Evolutionary conservation across 2,888 invertebrate genomes (phyloP).

Genomic region (Luffia ferchaultella): DNA sequence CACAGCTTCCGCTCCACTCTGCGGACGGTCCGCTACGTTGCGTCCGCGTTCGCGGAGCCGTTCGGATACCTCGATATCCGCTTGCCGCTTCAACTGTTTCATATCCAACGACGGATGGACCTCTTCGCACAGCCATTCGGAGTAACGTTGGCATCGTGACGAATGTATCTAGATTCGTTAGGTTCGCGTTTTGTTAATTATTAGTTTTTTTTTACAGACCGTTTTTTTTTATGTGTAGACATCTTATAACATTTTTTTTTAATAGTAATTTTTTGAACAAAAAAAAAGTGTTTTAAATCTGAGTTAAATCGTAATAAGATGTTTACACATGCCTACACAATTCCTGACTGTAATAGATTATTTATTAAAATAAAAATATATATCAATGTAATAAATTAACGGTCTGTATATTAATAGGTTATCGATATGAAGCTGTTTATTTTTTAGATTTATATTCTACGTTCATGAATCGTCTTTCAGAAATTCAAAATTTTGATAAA

Average conservation of each 20-base stretch:
- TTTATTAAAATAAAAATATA: not conserved
- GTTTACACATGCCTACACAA: no score
- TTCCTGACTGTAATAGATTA: no score
- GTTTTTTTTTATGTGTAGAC: no score
- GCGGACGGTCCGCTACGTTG: conserved; percentile 28
- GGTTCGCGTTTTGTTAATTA: conserved; percentile 4
- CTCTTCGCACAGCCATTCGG: conserved; percentile 83
- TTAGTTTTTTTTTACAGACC: not conserved
- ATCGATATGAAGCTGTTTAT: not conserved
- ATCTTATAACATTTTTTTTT: not conserved
- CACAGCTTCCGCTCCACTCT: conserved; percentile 75
- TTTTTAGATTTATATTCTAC: not conserved
- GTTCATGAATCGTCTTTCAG: not conserved
- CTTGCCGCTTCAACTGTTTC: conserved; percentile 46
- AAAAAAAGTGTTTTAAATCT: not conserved
- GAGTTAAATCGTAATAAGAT: no score
- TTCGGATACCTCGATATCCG: conserved; percentile 44
- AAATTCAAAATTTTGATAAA: not conserved
- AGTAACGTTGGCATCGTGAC: conserved; percentile 84
- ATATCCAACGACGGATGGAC: conserved; percentile 81
- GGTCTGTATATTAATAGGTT: not conserved
- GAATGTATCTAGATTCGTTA: conserved; percentile 81
- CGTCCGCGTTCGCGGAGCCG: conserved; percentile 36
- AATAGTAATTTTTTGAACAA: not conserved
- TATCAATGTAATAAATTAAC: not conserved